phyloP scores from a whole-genome alignment of 2,797 vertebrate genomes.

The Moxostoma hubbsi region DNA sequence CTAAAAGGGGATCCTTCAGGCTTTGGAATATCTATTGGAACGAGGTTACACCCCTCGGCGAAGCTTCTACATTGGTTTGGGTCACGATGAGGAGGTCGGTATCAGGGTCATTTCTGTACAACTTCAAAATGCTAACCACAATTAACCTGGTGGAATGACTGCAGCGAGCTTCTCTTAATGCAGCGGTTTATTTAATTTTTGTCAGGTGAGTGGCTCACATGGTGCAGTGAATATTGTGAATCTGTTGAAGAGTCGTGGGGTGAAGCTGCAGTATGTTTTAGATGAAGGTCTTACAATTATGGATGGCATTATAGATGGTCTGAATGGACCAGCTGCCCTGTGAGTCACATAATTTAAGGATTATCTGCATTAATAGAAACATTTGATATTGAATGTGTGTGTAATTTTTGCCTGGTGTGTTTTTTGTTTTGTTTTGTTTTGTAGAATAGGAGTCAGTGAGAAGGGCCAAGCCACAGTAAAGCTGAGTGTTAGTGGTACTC shows the following conservation, averaged over 20 bases:
- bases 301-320: slow-evolving; percentile 78
- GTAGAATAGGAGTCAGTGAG: slow-evolving; percentile 81
- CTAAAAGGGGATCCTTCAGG: slow-evolving; percentile 88
- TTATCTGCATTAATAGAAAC: neutral
- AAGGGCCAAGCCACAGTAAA: slow-evolving; percentile 85
- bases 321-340: slow-evolving; percentile 83
- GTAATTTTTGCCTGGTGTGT: neutral
- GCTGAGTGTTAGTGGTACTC: slow-evolving; percentile 80
- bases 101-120: neutral
- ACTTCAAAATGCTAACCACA: neutral
- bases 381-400: neutral
- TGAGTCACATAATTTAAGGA: neutral
- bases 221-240: slow-evolving; percentile 84
- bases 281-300: slow-evolving; percentile 86
- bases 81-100: slow-evolving; percentile 91
- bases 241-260: slow-evolving; percentile 80
- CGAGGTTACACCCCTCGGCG: slow-evolving; percentile 84
- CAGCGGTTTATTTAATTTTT: neutral
- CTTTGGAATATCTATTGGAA: slow-evolving; percentile 87
- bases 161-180: neutral
- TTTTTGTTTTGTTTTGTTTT: slow-evolving; percentile 11
- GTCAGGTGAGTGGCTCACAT: slow-evolving; percentile 79
- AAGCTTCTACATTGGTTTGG: slow-evolving; percentile 90
- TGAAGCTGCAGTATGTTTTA: slow-evolving; percentile 84
- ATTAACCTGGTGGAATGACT: neutral